Base-by-base conservation (phyloP, 2,113 vertebrate species). In the Ochotona curzoniae region DNA sequence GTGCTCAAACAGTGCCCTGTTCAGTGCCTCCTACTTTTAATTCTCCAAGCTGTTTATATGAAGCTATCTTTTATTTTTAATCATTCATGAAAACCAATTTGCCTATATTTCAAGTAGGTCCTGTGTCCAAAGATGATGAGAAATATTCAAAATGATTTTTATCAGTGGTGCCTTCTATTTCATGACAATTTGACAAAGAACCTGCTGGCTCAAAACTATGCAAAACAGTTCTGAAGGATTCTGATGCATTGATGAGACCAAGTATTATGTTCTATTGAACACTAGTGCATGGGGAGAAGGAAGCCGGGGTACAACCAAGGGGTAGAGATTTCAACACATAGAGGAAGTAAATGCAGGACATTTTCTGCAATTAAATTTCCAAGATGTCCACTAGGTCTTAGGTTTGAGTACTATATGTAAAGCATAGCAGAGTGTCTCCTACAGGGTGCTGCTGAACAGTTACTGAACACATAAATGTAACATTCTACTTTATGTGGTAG, bases 41-140 rank as follows among this genome's bases (percentile, higher is more conserved):
- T 96, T 83, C 26, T 73, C 44, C 89, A 87, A 78, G 21, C 26
- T 83, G 44, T 44, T 44, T 44, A 44, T 44, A 44, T 44, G 23
- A 67, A 57, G 6, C 8, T 85, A 47, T 3, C 83, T 94, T 93
- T 83, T 12, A 74, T 71, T 89, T 92, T 92, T 67, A 69, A 71
- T 66, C 93, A 96, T 93, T 75, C 93, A 85, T 86, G 26, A 90
- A 93, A 90, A 86, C 20, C 15, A 80, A 15, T 85, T 89, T 64
- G 38, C 7, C 10, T 80, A 5, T 44, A 64, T 84, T 78, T 86
- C 78, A 88, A 87, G 25, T 69, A 26, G 23, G 20, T 47, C 83
- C 92, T 83, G 18, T 90, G n/a, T 44, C 85, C 8, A 92, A 69
- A 88, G 8, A 84, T 78, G 20, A 83, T 67, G 32, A 91, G 84